phyloP scores from a whole-genome alignment of 2,797 vertebrate genomes.

The Galagoides demidoff region DNA sequence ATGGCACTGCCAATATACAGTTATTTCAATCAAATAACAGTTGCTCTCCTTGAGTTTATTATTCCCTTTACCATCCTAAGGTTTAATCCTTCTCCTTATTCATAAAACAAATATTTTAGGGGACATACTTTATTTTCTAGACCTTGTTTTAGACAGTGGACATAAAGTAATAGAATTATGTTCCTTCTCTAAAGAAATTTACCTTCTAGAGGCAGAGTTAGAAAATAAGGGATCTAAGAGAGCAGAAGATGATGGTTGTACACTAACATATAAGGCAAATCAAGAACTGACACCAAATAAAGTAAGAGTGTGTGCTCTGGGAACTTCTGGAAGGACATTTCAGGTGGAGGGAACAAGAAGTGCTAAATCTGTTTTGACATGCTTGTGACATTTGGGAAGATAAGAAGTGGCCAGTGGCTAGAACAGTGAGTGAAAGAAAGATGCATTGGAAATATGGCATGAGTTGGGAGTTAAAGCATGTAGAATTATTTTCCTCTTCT shows the following conservation, averaged over 20 bases:
- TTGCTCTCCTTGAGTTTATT: neutral
- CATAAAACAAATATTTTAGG: neutral
- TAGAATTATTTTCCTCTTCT: too few species aligned
- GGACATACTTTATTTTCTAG: neutral
- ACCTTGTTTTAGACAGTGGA: neutral
- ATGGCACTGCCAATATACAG: neutral
- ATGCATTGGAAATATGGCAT: too few species aligned
- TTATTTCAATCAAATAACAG: neutral
- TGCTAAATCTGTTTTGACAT: neutral
- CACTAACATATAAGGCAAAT: neutral
- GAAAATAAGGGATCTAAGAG: neutral
- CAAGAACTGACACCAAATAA: neutral
- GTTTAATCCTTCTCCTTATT: neutral
- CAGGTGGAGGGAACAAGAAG: neutral
- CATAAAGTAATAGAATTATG: neutral
- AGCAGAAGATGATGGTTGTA: neutral
- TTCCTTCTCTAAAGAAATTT: neutral
- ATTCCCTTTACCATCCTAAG: neutral
- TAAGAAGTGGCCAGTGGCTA: too few species aligned
- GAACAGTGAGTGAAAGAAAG: neutral
- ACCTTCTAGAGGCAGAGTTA: neutral
- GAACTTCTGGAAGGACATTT: neutral
- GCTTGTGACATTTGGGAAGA: too few species aligned
- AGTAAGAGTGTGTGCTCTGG: neutral
- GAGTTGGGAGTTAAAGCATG: too few species aligned